Conservation (phyloP, 2,797 vertebrate species). For the Anguilla megastoma region DNA sequence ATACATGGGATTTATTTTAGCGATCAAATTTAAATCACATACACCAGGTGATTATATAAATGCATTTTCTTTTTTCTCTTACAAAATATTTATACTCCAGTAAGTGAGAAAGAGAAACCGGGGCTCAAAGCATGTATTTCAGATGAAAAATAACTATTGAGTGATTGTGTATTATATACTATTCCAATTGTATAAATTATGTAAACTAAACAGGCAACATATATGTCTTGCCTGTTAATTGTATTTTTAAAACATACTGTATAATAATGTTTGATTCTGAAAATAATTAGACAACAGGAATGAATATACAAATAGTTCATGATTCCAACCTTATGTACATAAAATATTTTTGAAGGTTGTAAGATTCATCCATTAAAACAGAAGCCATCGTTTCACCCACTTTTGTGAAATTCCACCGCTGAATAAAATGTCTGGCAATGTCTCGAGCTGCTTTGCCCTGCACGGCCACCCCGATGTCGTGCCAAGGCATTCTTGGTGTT, state of each 20-base stretch:
- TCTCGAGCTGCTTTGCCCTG: constrained; percentile 45
- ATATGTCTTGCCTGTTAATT: neutral
- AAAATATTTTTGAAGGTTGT: neutral
- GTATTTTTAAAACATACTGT: neutral
- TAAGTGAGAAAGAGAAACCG: neutral
- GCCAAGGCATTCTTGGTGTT: constrained; percentile 54
- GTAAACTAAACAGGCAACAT: neutral
- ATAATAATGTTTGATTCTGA: neutral
- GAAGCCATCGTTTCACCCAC: neutral
- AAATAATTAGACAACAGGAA: neutral
- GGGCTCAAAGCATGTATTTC: neutral
- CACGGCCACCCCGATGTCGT: constrained; percentile 41
- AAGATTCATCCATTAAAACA: neutral
- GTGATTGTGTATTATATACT: neutral
- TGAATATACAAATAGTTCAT: neutral
- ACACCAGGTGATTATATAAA: neutral
- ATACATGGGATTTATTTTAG: neutral
- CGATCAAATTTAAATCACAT: neutral
- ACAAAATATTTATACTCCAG: neutral
- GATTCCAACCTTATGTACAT: neutral
- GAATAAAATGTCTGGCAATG: constrained; percentile 48
- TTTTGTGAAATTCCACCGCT: neutral
- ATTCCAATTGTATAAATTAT: too few relatives aligned
- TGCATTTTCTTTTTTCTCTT: neutral
- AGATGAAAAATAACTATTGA: neutral